phyloP scores from a whole-genome alignment of 2,113 vertebrate species.

The Alosa alosa region DNA sequence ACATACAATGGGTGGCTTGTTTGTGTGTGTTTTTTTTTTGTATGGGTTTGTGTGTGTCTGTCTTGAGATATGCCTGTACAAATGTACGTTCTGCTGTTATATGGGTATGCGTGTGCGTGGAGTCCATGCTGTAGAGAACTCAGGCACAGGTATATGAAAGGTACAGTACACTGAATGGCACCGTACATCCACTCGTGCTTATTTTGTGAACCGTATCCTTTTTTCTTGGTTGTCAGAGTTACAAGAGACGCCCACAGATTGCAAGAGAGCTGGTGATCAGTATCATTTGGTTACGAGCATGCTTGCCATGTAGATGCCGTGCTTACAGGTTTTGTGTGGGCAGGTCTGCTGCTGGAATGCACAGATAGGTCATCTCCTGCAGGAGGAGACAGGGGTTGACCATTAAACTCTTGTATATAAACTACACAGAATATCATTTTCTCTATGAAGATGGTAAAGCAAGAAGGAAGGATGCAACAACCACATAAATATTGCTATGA shows the following conservation, averaged over 20 bases:
- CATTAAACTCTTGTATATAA: background rate
- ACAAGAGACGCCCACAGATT: conserved; percentile 28
- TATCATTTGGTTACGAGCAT: background rate
- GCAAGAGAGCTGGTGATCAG: conserved; percentile 9
- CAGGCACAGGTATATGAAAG: background rate
- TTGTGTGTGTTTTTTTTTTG: conserved; percentile 21
- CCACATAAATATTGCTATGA: background rate
- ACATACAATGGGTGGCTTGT: background rate
- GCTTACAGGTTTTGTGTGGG: conserved; percentile 95
- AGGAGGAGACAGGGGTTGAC: conserved; percentile 44
- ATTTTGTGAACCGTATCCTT: background rate
- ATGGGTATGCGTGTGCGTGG: background rate
- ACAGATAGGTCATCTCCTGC: conserved; percentile 94
- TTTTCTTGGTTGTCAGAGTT: conserved; percentile 33
- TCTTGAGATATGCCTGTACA: too few relatives aligned
- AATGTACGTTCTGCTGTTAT: too few relatives aligned
- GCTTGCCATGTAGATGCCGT: conserved; percentile 27
- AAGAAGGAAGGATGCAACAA: background rate
- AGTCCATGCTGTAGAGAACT: background rate
- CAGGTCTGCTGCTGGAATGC: conserved; percentile 90
- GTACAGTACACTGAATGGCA: background rate
- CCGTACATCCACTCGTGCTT: background rate
- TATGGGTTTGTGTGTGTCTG: conserved; percentile 1
- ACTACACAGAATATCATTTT: background rate
- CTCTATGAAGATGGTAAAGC: background rate